Base-by-base conservation (phyloP, 2,113 vertebrate genomes). In the Chaetodon trifascialis region DNA sequence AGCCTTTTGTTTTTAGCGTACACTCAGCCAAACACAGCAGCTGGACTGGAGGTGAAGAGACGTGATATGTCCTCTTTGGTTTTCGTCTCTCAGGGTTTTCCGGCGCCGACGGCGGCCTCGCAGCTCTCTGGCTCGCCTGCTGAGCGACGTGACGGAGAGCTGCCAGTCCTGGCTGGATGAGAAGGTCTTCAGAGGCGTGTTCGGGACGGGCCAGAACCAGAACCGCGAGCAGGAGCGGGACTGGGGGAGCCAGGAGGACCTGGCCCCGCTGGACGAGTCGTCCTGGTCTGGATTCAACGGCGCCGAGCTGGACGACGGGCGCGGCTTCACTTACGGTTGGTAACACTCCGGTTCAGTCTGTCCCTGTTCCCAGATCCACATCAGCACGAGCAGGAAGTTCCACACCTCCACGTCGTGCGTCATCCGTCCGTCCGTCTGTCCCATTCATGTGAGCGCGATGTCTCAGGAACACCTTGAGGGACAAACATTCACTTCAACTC, bases 131-230 rank as follows among this genome's bases (percentile, higher is more conserved):
- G 91, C 81, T 73, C 93, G 89, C 17, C 92, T 97, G 82, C 93
- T 97, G 60, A 92, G 36, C 23, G 85, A 92, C n/a, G 87, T 96
- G 1, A 77, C 86, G 0, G 92, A 93, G 67, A 90, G 83, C 54
- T 95, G 95, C 76, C 90, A 93, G 84, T 93, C 96, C 0, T 97
- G 96, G 96, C 86, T 96, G 58, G 95, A 92, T 34, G 88, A 93
- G 80, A 93, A 88, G 0, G 23, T 94, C 63, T 95, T 96, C 68
- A 86, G 92, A 42, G 90, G 91, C 1, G 51, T 85, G 14, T 92
- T 93, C 0, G 2, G 87, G 17, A 80, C 80, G 0, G 58, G 52
- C 70, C 64, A 46, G 5, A 14, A 49, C 38, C 72, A 10, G 30
- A 19, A 5, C 19, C 1, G 12, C 36, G 23, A 21, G 10, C 46